Conservation (phyloP, 2,113 vertebrate species). For the Vicugna pacos region DNA sequence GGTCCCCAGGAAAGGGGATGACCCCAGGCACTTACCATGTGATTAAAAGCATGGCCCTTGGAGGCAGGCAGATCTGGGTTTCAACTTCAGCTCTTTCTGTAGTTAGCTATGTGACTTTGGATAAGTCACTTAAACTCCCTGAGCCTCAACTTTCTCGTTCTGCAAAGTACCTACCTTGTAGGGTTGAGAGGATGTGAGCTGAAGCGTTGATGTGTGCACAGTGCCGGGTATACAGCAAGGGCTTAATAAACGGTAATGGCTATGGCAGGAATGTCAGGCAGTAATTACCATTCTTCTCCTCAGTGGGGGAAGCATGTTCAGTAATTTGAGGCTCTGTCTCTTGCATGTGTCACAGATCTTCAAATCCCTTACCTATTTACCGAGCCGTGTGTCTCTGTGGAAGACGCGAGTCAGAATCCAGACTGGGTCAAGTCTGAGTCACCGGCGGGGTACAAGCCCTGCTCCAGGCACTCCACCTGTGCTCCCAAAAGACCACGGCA, state of each 20-base stretch:
- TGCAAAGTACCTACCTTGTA: background rate
- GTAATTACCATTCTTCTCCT: background rate
- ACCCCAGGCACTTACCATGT: accelerated
- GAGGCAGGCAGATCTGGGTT: background rate
- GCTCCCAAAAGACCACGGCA: background rate
- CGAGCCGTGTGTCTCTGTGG: background rate
- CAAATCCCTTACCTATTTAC: background rate
- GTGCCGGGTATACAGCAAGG: background rate
- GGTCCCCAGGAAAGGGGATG: background rate
- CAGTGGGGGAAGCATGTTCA: background rate
- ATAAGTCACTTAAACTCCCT: background rate
- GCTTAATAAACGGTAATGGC: background rate
- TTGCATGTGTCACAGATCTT: background rate
- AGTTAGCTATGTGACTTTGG: background rate
- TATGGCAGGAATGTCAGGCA: background rate
- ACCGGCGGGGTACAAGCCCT: background rate
- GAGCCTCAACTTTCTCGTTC: background rate
- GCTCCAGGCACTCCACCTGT: background rate
- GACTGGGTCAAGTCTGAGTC: background rate
- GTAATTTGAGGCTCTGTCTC: background rate
- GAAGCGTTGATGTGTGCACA: background rate
- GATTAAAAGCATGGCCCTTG: background rate
- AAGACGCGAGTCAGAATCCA: background rate
- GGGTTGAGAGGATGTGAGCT: background rate
- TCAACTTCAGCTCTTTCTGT: background rate